Base-by-base conservation (phyloP, 2,888 invertebrate genomes). In the Tetragonisca angustula region DNA sequence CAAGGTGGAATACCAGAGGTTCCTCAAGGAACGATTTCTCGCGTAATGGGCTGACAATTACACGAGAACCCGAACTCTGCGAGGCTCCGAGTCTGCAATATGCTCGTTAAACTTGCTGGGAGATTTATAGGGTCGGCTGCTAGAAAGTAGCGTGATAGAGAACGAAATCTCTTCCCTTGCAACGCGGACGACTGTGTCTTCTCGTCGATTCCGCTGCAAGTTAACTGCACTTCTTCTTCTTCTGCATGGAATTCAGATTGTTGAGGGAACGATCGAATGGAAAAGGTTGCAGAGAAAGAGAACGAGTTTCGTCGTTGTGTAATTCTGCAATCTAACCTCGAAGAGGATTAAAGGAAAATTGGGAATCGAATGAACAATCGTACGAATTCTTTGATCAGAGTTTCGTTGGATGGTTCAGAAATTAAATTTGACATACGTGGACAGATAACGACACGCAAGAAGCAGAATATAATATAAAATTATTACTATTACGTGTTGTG, bases 21-120 rank as follows among this genome's bases (percentile, higher is more conserved):
- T 62, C 24, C 64, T 17, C 24, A 9, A 61, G 61, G 52, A n/a
- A 56, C n/a, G 59, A 77, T 62, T 54, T 21, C 17, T 17, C 27
- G 24, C 21, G 77, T 72, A 77, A 71, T 54, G 64, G 64, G 72
- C 50, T 54, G 77, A 54, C 62, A 77, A 62, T 77, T 71, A 71
- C 50, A 49, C 59, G 62, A 43, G 70, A 69, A 62, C 76, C 54
- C 32, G 71, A 76, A 50, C 50, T 49, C 50, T 49, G 24, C 24
- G 24, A 17, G 24, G 50, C 50, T 15, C 11, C 61, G 61, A 43
- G 19, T 36, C 61, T 50, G 62, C 52, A 32, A 77, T 71, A 71
- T 71, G 71, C 71, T 71, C 76, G 62, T 77, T 72, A 71, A 77
- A 71, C 72, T 54, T 43, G 61, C 71, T n/a, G 24, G 54, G 71